phyloP scores from a whole-genome alignment of 2,888 invertebrate species.

The Caenorhabditis panamensis region DNA sequence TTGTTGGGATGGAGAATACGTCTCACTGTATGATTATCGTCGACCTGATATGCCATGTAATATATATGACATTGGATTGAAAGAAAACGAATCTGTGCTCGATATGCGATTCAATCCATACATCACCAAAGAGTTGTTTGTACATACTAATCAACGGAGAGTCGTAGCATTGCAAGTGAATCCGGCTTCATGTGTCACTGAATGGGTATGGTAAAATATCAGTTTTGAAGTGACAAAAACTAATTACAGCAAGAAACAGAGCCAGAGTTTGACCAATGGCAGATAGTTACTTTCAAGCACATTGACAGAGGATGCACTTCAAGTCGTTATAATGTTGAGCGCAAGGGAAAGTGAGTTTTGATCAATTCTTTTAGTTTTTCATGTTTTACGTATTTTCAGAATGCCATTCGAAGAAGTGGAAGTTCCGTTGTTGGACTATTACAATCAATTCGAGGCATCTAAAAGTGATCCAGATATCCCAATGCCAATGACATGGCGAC shows the following conservation, averaged over 20 bases:
- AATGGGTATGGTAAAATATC: constrained; percentile 8
- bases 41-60: constrained; percentile 35
- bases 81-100: background rate
- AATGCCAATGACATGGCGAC: constrained; percentile 26
- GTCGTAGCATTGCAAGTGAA: constrained; percentile 30
- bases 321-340: constrained; percentile 16
- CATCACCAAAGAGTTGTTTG: constrained; percentile 42
- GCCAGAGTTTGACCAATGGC: constrained; percentile 5
- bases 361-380: background rate
- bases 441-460: constrained; percentile 41
- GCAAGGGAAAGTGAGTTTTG: constrained; percentile 11
- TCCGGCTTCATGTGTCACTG: background rate
- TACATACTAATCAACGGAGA: constrained; percentile 41
- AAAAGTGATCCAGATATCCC: constrained; percentile 35
- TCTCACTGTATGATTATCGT: constrained; percentile 50
- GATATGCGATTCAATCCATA: constrained; percentile 57
- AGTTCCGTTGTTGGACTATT: constrained; percentile 43
- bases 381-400: constrained; percentile 7
- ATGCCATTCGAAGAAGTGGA: constrained; percentile 32
- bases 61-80: constrained; percentile 11
- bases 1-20: constrained; percentile 33
- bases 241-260: background rate
- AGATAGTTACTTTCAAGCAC: constrained; percentile 54
- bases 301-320: constrained; percentile 48
- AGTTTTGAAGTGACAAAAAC: background rate